A percentile compares a stretch with the other conserved stretches of the same genome.
Conservation (phyloP, 2,797 vertebrate species). For the Acanthurus tractus region DNA sequence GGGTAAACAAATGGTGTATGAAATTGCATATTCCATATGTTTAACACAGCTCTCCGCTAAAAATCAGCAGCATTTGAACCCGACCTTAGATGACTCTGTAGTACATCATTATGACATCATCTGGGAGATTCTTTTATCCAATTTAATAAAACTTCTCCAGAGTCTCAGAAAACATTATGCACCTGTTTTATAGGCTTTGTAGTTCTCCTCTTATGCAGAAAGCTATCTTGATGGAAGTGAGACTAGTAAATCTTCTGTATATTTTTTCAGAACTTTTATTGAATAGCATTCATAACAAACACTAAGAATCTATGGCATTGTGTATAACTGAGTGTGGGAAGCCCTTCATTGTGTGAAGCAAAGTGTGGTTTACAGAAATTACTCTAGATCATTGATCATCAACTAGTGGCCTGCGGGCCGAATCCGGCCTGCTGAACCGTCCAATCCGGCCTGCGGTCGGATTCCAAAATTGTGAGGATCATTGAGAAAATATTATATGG, state of each 20-base stretch:
- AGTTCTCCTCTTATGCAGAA: neutral
- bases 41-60: neutral
- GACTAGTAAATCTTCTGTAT: too few relatives aligned
- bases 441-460: too few relatives aligned
- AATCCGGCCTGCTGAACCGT: too few relatives aligned
- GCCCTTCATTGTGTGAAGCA: neutral
- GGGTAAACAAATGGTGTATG: neutral
- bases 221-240: too few relatives aligned
- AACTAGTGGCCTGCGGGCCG: too few relatives aligned
- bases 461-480: too few relatives aligned
- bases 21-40: neutral
- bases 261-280: neutral
- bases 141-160: neutral
- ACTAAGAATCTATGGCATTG: neutral
- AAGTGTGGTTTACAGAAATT: slow-evolving; percentile 15
- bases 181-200: too few relatives aligned
- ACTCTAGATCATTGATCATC: too few relatives aligned
- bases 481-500: too few relatives aligned
- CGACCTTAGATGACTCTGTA: neutral
- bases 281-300: neutral
- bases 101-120: neutral
- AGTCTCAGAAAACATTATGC: neutral
- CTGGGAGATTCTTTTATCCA: neutral
- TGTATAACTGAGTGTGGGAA: neutral
- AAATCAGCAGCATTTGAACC: neutral